Conservation (phyloP, 1,140 invertebrate species). For the Brachionus koreanus region DNA sequence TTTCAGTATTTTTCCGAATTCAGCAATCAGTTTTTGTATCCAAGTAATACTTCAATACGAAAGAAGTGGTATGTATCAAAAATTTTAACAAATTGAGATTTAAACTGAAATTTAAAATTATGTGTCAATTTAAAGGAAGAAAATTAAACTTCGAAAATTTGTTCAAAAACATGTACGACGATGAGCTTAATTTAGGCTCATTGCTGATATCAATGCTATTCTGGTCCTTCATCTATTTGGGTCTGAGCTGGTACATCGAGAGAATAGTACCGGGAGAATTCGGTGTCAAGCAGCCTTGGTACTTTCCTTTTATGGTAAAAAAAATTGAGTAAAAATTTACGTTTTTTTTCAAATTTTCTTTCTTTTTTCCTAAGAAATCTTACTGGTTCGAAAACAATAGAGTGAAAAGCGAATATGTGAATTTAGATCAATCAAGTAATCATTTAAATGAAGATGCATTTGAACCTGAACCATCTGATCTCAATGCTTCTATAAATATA, state of each 20-base stretch:
- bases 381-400: neutral
- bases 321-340: neutral
- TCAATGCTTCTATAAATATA: slow-evolving; percentile 64
- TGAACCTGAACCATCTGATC: slow-evolving; percentile 12
- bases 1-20: slow-evolving; percentile 40
- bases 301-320: slow-evolving; percentile 41
- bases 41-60: slow-evolving; percentile 41
- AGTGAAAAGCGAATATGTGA: neutral
- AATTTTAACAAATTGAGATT: too few relatives aligned
- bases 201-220: slow-evolving; percentile 1
- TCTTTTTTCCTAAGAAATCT: neutral
- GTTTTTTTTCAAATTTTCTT: neutral
- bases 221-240: neutral
- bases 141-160: neutral
- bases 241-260: slow-evolving; percentile 24
- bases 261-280: slow-evolving; percentile 27
- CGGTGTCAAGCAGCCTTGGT: slow-evolving; percentile 31
- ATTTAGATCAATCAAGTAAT: neutral
- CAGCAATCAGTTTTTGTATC: slow-evolving; percentile 16
- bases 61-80: slow-evolving; percentile 17
- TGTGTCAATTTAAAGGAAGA: neutral
- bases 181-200: slow-evolving; percentile 20
- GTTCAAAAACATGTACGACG: slow-evolving; percentile 10
- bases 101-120: neutral
- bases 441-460: neutral